These are phyloP conservation scores for Gymnoscopelus braueri DNA, from an alignment of 2,797 vertebrate species.

Conservation along the genomic window DNA sequence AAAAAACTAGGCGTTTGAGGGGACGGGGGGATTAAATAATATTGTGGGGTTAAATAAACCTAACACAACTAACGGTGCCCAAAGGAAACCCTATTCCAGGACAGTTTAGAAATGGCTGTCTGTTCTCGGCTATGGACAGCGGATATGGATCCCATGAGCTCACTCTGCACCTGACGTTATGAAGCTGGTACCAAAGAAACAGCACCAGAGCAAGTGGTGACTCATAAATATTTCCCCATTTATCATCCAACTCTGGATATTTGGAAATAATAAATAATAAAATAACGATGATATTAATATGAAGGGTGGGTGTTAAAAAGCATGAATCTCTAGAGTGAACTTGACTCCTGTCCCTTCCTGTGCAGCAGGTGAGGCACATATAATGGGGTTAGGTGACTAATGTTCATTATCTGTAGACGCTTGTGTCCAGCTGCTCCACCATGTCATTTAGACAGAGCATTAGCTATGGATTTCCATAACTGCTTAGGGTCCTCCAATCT, in stretches of 20 bases:
- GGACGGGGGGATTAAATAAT: slow-evolving; percentile 5
- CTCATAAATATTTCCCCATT: slow-evolving; percentile 63
- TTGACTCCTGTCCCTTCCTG: slow-evolving; percentile 17
- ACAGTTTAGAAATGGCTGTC: slow-evolving; percentile 54
- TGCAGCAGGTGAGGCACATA: slow-evolving; percentile 44
- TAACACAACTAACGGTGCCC: slow-evolving; percentile 56
- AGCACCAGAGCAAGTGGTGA: slow-evolving; percentile 45
- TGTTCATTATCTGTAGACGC: neutral
- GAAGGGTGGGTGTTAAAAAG: slow-evolving; percentile 21
- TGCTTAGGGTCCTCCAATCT: slow-evolving; percentile 32
- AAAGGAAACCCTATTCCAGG: slow-evolving; percentile 52
- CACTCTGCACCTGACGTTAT: slow-evolving; percentile 76
- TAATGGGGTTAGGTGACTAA: neutral
- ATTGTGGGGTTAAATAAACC: slow-evolving; percentile 43
- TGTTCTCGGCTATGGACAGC: slow-evolving; percentile 56
- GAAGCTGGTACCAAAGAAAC: slow-evolving; percentile 52
- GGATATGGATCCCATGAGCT: slow-evolving; percentile 49
- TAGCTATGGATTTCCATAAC: neutral
- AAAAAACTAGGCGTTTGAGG: slow-evolving; percentile 42
- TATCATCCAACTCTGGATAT: slow-evolving; percentile 41
- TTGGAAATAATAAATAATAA: slow-evolving; percentile 13
- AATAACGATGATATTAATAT: slow-evolving; percentile 23
- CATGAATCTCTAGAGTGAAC: slow-evolving; percentile 1
- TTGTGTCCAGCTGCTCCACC: neutral
- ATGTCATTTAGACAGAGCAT: slow-evolving; percentile 12